Evolutionary conservation across 2,113 vertebrate genomes (phyloP), one percentile per base, ranked within the genome.

Genomic region (Caranx ignobilis): DNA sequence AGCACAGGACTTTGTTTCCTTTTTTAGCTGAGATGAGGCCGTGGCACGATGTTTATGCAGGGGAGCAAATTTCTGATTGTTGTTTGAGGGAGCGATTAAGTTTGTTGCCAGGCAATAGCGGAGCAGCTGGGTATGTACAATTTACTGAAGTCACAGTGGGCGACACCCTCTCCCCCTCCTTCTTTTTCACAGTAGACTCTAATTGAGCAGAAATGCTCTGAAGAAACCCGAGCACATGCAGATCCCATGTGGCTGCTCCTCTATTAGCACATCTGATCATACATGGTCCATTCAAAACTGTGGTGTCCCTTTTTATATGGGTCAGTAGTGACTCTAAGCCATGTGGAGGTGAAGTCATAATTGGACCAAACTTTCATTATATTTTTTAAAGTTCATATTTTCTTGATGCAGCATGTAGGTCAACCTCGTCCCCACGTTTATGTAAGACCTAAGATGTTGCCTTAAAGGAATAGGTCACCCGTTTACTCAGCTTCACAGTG

Each of bases 381-480:
- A 26, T 64, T 73, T 66, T 21, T 50, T 48, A 15, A 71, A 66
- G 26, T 59, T 61, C 11, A 54, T 67, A 37, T 84, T 70, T 63
- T 72, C 59, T 45, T 15, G 11, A 60, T 57, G 64, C 64, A 52
- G 72, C 77, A 82, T 87, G 69, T 89, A 71, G 87, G 87, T 83
- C 84, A 82, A 50, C 47, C 12, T 39, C 7, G 41, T 74, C 65
- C 57, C 21, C 3, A 60, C 2, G 9, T 82, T 86, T 80, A 64
- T 18, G 43, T 69, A 81, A 75, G 61, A 59, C 48, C 13, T 15
- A 55, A 48, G 21, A 63, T 71, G 67, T 11, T 83, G 88, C 82
- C 84, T 90, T 82, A 81, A 86, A 90, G 90, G 56, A 70, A 87
- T 54, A 52, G 82, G 78, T 88, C 77, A 78, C 75, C 83, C 52